Evolutionary conservation across 23 tunicate genomes (phyloP), one percentile per base, ranked within the genome.

Genomic region (Corella eumyota): DNA sequence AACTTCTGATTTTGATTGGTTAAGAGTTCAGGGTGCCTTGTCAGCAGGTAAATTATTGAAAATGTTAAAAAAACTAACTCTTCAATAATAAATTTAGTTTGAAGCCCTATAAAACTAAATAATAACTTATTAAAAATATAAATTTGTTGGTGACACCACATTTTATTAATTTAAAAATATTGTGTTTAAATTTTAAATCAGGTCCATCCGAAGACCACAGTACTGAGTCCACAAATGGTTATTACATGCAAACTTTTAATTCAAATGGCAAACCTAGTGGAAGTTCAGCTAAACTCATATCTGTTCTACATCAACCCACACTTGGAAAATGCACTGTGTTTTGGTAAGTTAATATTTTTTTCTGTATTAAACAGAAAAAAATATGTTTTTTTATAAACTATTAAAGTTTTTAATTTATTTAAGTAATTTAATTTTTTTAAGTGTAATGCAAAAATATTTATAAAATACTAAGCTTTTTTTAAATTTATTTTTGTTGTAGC

Each of bases 191-290:
- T 9, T 9, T 40, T 11, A 15, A 15, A 15, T 40, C 25, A 62
- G 68, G 68, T 21, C 88, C 90, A n/a, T 62, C 70, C 38, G 60
- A 61, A 27, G 96, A 88, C 46, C 96, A 88, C 45, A 78, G 88
- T 25, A 74, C 82, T 1, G 61, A 48, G 45, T 36, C 88, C 3
- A 23, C 67, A 13, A 67, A 65, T 34, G 96, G 96, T 7, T 67
- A 78, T 64, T 88, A 74, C 81, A 72, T 78, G 88, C 70, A 62
- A 28, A 67, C 75, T 2, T 88, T 78, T 24, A 72, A 50, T 0
- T 65, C 59, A 36, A 3, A 6, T 1, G 44, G 21, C 4, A 64
- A 57, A 6, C 32, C 25, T 4, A 54, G 37, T 15, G 73, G 72
- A 34, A 60, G 56, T 22, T 61, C 32, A 28, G 96, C 88, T 6